phyloP scores from a whole-genome alignment of 2,113 vertebrate genomes.

The Phasianus colchicus region DNA sequence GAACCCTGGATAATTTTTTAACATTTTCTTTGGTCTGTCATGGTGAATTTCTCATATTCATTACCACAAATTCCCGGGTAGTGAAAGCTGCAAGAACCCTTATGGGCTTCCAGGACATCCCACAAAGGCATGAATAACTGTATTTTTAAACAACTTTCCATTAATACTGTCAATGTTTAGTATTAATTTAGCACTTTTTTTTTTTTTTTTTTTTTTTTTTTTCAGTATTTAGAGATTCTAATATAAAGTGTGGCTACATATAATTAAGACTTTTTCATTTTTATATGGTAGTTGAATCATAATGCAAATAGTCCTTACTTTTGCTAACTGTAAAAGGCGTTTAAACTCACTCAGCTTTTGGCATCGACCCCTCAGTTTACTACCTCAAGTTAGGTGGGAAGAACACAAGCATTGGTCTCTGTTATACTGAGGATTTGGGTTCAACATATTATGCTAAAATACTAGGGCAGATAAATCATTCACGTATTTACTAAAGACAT shows the following conservation, averaged over 20 bases:
- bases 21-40: neutral
- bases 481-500: neutral
- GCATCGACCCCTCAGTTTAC: neutral
- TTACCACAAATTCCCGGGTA: neutral
- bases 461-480: neutral
- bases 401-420: neutral
- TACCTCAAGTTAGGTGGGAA: neutral
- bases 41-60: neutral
- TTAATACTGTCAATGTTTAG: neutral
- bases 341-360: neutral
- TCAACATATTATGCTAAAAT: neutral
- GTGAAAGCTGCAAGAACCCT: neutral
- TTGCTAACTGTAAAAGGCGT: neutral
- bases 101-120: neutral
- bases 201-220: neutral
- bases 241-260: neutral
- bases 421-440: neutral
- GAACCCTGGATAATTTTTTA: neutral
- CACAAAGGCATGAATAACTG: neutral
- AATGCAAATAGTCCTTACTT: neutral
- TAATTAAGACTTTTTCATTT: neutral
- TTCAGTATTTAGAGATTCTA: neutral
- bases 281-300: neutral
- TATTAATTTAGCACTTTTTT: neutral
- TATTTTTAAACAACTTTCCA: neutral